Evolutionary conservation across 2,797 vertebrate genomes (phyloP).

Genomic region (Gymnocypris eckloni): DNA sequence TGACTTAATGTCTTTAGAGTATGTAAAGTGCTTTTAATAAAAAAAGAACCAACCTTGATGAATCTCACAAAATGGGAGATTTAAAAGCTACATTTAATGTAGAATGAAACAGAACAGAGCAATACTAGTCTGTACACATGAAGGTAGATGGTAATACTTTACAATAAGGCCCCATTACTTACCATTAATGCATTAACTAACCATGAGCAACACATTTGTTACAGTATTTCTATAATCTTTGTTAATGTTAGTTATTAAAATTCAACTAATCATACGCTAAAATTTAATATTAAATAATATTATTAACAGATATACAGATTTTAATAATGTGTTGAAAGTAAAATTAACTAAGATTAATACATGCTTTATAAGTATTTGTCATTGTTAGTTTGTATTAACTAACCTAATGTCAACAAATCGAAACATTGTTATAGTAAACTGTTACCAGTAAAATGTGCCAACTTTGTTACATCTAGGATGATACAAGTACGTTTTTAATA

Average conservation of each 20-base stretch:
- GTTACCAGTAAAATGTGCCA: neutral
- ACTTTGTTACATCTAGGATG: neutral
- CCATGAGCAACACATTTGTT: neutral
- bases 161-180: neutral
- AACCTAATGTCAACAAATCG: neutral
- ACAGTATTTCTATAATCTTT: neutral
- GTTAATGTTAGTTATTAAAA: neutral
- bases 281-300: neutral
- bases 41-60: neutral
- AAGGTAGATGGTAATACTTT: neutral
- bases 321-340: neutral
- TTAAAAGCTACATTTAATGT: neutral
- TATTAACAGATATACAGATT: neutral
- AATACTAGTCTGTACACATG: neutral
- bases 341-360: neutral
- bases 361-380: neutral
- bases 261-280: neutral
- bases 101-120: neutral
- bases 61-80: neutral
- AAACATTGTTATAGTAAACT: neutral
- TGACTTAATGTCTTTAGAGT: neutral
- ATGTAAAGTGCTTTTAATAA: neutral
- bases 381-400: neutral
- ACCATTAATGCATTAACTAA: neutral
- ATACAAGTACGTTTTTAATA: neutral